Evolutionary conservation across 1,140 invertebrate species (phyloP).

Genomic region (Drosophila nikananu): DNA sequence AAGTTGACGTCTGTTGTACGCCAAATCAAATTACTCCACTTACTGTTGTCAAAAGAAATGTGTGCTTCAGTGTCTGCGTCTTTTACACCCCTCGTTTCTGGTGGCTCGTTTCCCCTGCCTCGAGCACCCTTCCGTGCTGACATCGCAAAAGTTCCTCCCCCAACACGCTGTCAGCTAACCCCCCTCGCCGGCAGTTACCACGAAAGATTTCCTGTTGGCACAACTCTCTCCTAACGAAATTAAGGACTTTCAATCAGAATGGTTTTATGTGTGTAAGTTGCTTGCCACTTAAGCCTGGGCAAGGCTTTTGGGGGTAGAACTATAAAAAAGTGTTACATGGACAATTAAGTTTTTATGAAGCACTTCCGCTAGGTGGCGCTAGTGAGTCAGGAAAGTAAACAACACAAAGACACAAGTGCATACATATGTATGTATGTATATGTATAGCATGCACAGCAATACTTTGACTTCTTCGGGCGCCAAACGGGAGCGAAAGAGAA

Average conservation of each 20-base stretch:
- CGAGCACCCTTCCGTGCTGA: constrained; percentile 16
- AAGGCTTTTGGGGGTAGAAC: constrained; percentile 36
- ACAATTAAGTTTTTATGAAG: constrained; percentile 83
- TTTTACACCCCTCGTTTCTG: not conserved
- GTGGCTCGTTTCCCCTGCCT: constrained; percentile 1
- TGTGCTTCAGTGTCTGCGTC: constrained; percentile 7
- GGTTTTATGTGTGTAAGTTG: constrained; percentile 23
- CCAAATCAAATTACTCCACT: constrained; percentile 29
- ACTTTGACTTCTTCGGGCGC: constrained; percentile 20
- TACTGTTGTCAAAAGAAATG: constrained; percentile 18
- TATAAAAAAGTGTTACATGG: constrained; percentile 74
- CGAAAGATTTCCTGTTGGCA: constrained; percentile 25
- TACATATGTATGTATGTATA: too few species aligned
- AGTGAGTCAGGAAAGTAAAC: constrained; percentile 55
- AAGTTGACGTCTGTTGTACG: constrained; percentile 18
- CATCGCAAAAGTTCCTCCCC: constrained; percentile 11
- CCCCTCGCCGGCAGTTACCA: not conserved
- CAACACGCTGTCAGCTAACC: not conserved
- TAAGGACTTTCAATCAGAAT: constrained; percentile 57
- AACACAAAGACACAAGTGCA: constrained; percentile 29
- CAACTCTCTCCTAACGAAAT: constrained; percentile 31
- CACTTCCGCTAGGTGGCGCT: constrained; percentile 79
- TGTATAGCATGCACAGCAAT: not conserved
- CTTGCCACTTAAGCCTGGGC: constrained; percentile 42
- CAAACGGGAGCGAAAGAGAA: constrained; percentile 32